These are phyloP conservation scores for Egretta garzetta DNA, from an alignment of 2,113 vertebrate species.

Conservation along the genomic window DNA sequence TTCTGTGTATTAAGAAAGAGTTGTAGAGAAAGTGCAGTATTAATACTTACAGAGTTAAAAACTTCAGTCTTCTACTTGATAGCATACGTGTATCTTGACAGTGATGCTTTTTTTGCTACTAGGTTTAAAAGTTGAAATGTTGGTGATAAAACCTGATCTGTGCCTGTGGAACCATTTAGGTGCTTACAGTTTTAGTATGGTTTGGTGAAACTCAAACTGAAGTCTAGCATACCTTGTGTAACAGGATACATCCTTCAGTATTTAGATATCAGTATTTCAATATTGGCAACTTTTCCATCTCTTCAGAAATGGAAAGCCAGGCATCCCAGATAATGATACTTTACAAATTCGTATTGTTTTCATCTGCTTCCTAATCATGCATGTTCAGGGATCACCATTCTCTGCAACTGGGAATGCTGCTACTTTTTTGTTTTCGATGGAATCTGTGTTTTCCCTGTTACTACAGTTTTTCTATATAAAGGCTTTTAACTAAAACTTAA, in stretches of 20 bases:
- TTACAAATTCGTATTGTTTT: background rate
- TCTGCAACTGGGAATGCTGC: background rate
- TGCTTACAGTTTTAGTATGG: background rate
- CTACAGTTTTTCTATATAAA: fast-evolving
- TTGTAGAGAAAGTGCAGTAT: background rate
- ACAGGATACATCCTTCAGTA: background rate
- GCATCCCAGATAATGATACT: background rate
- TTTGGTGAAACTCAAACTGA: background rate
- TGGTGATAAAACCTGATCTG: background rate
- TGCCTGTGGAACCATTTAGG: background rate
- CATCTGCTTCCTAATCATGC: background rate
- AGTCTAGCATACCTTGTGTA: background rate
- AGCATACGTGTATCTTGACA: background rate
- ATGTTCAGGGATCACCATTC: background rate
- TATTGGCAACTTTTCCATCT: background rate
- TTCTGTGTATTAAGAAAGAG: background rate
- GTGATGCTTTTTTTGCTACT: background rate
- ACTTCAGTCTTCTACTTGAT: background rate
- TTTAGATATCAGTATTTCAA: background rate
- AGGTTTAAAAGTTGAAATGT: background rate
- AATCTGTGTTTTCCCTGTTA: background rate
- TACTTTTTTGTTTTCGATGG: background rate
- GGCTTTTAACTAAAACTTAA: background rate
- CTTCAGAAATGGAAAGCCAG: background rate
- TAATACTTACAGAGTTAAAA: background rate